These are phyloP conservation scores for Agrotis exclamationis DNA, from an alignment of 2,888 invertebrate genomes.

Conservation along the genomic window DNA sequence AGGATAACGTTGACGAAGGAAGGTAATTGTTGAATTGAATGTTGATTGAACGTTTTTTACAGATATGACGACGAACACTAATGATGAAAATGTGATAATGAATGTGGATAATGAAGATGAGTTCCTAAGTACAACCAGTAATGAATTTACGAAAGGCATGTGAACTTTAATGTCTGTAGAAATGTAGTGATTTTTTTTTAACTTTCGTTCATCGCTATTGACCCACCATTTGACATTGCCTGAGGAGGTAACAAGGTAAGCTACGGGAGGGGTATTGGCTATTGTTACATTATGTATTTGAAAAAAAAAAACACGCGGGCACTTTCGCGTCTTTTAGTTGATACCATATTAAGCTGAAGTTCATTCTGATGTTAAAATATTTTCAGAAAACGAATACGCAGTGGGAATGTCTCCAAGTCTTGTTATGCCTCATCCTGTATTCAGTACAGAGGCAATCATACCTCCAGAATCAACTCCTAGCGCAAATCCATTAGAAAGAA, in stretches of 20 bases:
- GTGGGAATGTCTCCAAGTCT: constrained; percentile 62
- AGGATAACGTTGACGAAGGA: no score
- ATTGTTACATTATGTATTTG: no score
- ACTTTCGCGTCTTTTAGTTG: no score
- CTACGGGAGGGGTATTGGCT: no score
- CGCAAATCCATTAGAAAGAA: constrained; percentile 70
- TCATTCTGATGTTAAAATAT: not conserved
- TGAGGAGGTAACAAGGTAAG: no score
- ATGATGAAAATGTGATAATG: not conserved
- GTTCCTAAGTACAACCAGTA: constrained; percentile 63
- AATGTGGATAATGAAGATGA: constrained; percentile 67
- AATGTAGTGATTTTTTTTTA: no score
- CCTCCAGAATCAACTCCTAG: constrained; percentile 39
- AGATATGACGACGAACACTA: constrained; percentile 38
- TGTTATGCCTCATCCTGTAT: constrained; percentile 49
- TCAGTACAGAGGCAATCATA: constrained; percentile 42
- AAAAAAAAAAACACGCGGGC: no score
- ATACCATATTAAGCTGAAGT: not conserved
- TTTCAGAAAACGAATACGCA: constrained; percentile 66
- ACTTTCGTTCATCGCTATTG: no score
- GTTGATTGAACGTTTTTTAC: not conserved
- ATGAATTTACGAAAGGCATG: constrained; percentile 67
- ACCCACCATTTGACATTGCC: no score
- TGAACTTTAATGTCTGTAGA: not conserved
- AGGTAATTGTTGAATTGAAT: no score